phyloP scores from a whole-genome alignment of 2,113 vertebrate genomes.

The Pomatostomus ruficeps region DNA sequence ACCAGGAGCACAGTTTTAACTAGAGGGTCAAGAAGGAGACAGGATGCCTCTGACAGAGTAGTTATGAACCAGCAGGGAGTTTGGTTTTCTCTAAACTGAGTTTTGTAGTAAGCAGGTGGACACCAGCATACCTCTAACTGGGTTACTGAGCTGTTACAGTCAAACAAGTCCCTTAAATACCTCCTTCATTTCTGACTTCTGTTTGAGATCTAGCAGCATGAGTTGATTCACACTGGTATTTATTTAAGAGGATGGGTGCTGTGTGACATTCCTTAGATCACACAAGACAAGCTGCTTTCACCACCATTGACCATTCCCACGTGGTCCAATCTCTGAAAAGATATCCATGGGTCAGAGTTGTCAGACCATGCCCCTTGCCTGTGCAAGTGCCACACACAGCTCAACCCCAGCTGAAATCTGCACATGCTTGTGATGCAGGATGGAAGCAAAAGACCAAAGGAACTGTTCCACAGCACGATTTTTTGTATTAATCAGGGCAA shows the following conservation, averaged over 20 bases:
- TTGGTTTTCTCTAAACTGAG: neutral
- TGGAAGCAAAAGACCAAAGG: neutral
- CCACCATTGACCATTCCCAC: rapidly evolving
- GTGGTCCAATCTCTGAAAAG: neutral
- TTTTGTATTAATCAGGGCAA: neutral
- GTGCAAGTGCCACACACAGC: neutral
- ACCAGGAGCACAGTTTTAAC: neutral
- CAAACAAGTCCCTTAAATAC: neutral
- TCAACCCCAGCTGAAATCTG: neutral
- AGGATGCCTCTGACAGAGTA: neutral
- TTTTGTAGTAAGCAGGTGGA: neutral
- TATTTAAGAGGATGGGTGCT: neutral
- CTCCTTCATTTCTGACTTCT: neutral
- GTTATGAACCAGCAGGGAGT: neutral
- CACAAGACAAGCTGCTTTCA: neutral
- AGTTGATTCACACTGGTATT: neutral
- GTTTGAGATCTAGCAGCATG: neutral
- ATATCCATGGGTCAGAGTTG: neutral
- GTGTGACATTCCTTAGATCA: neutral
- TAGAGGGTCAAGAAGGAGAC: neutral
- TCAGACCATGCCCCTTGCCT: neutral
- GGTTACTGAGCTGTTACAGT: neutral
- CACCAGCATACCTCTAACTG: neutral
- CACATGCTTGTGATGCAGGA: neutral
- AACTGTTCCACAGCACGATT: neutral